Base-by-base conservation (phyloP, 2,888 invertebrate genomes). In the Aporophyla nigra region DNA sequence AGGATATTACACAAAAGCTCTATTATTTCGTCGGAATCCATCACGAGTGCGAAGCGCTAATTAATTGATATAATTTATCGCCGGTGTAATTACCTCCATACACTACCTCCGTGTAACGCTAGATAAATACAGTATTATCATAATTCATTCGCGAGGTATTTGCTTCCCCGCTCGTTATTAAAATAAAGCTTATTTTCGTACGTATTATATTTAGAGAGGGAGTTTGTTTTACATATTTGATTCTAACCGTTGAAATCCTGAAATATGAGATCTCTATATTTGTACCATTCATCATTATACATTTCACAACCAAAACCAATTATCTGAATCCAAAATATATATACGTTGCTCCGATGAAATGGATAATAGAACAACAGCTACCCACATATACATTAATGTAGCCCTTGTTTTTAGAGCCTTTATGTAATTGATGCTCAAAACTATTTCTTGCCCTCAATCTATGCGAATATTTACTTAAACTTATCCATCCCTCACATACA, bases 51-150 rank as follows among this genome's bases (percentile, higher is more conserved):
- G 71, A 61, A 65, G 59, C 74, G 40, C 75, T 90, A 91, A 91
- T 91, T 91, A 89, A 90, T 92, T 88, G 84, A 82, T 84, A 90
- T 91, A 91, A 91, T 90, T 90, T 89, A 90, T 89, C 82, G 80
- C 69, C 66, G 27, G 74, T 81, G 87, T 90, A 88, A 89, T 87
- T 83, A 84, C 83, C 83, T 77, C 49, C 68, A 65, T 71, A 78
- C 61, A 73, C 73, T 62, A 74, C 70, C 76, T 69, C 56, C 33
- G 69, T 73, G 66, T 71, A 69, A 68, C 62, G 53, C 71, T 68
- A 76, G 69, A 84, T 81, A 86, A 86, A 87, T 65, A 85, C 61
- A 74, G 63, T 71, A 76, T 85, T 85, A 79, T 71, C 65, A 79
- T 87, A 78, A 78, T 84, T 77, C 72, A 68, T 82, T 76, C 49